Percentiles rank a stretch among this genome's conserved stretches.
phyloP scores from a whole-genome alignment of 1,140 invertebrate species.

The Drosophila grimshawi region DNA sequence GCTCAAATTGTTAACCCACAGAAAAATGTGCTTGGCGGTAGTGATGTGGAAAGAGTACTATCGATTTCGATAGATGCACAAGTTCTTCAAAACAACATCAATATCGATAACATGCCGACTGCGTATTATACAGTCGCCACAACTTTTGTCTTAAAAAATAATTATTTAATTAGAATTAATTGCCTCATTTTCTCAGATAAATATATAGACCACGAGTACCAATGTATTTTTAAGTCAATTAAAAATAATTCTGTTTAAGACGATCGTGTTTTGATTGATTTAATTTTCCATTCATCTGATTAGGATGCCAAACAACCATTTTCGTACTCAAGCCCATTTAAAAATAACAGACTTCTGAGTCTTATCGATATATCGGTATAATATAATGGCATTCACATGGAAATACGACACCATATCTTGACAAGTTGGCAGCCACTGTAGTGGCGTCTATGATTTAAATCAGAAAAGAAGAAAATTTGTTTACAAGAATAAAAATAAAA shows the following conservation, averaged over 20 bases:
- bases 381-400: background rate
- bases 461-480: slow-evolving; percentile 10
- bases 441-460: slow-evolving; percentile 45
- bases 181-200: too few species aligned
- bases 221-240: too few species aligned
- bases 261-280: too few species aligned
- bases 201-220: too few species aligned
- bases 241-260: too few species aligned
- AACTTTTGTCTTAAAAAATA: too few species aligned
- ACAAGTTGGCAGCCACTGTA: slow-evolving; percentile 19
- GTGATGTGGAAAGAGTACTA: slow-evolving; percentile 22
- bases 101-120: background rate
- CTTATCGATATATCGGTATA: slow-evolving; percentile 8
- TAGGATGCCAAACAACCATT: too few species aligned
- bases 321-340: background rate
- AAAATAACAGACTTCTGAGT: background rate
- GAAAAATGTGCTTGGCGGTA: slow-evolving; percentile 42
- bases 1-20: background rate
- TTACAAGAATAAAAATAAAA: slow-evolving; percentile 16
- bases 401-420: background rate
- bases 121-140: background rate
- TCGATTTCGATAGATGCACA: slow-evolving; percentile 4
- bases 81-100: background rate
- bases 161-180: too few species aligned
- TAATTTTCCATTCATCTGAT: too few species aligned